These are phyloP conservation scores for Nephotettix cincticeps DNA, from an alignment of 1,140 invertebrate genomes.

Conservation along the genomic window DNA sequence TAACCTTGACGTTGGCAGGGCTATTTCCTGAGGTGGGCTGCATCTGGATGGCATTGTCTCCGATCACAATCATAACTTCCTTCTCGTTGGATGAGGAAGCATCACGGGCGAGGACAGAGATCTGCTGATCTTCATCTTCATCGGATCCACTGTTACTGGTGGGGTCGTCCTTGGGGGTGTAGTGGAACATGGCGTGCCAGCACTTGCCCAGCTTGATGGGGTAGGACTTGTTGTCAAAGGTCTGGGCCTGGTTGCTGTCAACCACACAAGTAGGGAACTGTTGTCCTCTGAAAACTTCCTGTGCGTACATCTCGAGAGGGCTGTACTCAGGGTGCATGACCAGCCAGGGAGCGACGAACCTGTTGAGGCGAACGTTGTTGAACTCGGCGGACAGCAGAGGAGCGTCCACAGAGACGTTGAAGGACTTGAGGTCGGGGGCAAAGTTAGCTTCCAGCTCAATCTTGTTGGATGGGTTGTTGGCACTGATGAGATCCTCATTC, in stretches of 20 bases:
- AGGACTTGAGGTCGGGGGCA: conserved; percentile 45
- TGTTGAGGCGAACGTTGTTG: conserved; percentile 47
- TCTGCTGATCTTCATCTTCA: conserved; percentile 36
- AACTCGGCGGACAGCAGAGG: conserved; percentile 46
- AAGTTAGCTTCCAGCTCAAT: conserved; percentile 51
- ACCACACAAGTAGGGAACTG: conserved; percentile 53
- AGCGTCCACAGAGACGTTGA: conserved; percentile 49
- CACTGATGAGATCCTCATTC: conserved; percentile 36
- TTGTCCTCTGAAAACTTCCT: conserved; percentile 31
- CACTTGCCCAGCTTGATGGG: conserved; percentile 51
- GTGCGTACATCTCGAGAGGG: conserved; percentile 45
- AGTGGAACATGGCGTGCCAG: conserved; percentile 61
- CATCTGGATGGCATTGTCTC: conserved; percentile 41
- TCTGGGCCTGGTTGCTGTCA: conserved; percentile 54
- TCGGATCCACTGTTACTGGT: conserved; percentile 31
- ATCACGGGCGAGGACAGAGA: conserved; percentile 48
- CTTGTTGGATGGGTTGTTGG: conserved; percentile 46
- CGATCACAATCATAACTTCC: conserved; percentile 49
- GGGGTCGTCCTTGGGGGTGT: conserved; percentile 46
- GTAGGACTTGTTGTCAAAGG: conserved; percentile 61
- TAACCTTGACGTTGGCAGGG: conserved; percentile 43
- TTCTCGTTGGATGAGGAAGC: conserved; percentile 21
- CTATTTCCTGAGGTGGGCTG: conserved; percentile 35
- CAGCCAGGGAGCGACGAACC: conserved; percentile 42
- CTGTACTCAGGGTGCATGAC: conserved; percentile 50